Evolutionary conservation across 2,888 invertebrate species (phyloP).

Genomic region (Crematogaster levior): DNA sequence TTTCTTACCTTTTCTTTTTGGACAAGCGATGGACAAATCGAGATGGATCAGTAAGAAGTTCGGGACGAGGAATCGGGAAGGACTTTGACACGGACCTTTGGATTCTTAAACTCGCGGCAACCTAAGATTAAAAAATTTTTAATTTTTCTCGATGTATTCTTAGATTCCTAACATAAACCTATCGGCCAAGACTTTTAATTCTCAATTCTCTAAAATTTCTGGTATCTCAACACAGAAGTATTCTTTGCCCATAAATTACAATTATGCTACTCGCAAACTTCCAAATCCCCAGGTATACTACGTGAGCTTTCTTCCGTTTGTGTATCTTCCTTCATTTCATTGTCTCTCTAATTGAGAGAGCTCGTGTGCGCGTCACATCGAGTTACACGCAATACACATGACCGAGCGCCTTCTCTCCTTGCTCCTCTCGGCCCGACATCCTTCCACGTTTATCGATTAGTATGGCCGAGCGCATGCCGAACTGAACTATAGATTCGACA

Average conservation of each 20-base stretch:
- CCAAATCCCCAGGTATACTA: neutral
- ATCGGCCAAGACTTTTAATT: neutral
- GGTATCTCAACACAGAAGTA: neutral
- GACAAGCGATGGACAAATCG: neutral
- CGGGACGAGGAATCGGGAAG: neutral
- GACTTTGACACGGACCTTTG: neutral
- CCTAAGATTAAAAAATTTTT: neutral
- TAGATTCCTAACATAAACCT: neutral
- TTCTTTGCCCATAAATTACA: neutral
- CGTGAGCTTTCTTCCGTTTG: constrained; percentile 69
- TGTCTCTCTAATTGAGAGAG: constrained; percentile 34
- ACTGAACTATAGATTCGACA: constrained; percentile 77
- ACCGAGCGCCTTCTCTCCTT: constrained; percentile 57
- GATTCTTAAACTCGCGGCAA: neutral
- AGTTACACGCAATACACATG: constrained; percentile 70
- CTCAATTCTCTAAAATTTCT: neutral
- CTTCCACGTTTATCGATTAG: constrained; percentile 75
- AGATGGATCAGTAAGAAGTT: neutral
- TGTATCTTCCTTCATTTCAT: constrained; percentile 61
- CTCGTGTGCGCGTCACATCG: constrained; percentile 77
- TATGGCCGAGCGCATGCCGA: constrained; percentile 49
- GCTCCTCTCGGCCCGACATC: constrained; percentile 65
- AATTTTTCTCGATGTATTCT: neutral
- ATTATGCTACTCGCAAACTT: constrained; percentile 4
- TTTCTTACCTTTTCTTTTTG: constrained; percentile 28